Evolutionary conservation across 2,888 invertebrate genomes (phyloP).

Genomic region (Dasysyrphus tricinctus): DNA sequence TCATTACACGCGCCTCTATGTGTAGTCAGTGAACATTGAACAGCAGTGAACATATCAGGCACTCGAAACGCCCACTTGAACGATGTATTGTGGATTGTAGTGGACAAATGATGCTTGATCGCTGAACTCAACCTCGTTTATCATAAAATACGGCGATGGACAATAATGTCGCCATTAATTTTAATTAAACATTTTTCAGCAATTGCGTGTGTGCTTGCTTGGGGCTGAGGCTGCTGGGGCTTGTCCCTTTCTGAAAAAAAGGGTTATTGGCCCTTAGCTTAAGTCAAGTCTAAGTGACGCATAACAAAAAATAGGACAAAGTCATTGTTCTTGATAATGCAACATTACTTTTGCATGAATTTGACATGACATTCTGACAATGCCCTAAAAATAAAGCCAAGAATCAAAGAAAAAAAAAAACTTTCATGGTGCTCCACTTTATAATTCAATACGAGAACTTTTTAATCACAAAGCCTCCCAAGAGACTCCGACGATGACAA

Average conservation of each 20-base stretch:
- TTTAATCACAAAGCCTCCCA: neutral
- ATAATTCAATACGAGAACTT: neutral
- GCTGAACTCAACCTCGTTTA: constrained; percentile 55
- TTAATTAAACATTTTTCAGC: constrained; percentile 61
- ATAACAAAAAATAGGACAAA: constrained; percentile 39
- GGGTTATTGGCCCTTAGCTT: constrained; percentile 59
- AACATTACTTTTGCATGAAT: constrained; percentile 27
- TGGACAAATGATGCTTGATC: constrained; percentile 46
- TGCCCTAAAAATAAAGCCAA: constrained; percentile 20
- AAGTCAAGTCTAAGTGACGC: constrained; percentile 13
- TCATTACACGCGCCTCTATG: constrained; percentile 17
- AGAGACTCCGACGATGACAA: constrained; percentile 18
- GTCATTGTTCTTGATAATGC: constrained; percentile 52
- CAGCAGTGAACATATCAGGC: neutral
- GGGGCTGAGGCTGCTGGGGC: neutral
- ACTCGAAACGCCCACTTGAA: constrained; percentile 52
- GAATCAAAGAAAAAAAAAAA: neutral
- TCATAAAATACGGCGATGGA: constrained; percentile 52
- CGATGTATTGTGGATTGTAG: constrained; percentile 18
- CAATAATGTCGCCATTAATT: constrained; percentile 68
- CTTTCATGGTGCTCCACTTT: constrained; percentile 37
- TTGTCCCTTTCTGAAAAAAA: constrained; percentile 1
- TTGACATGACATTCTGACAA: constrained; percentile 33
- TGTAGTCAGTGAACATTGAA: neutral
- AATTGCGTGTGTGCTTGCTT: constrained; percentile 15